Percentiles rank a stretch among this genome's conserved stretches.
phyloP scores from a whole-genome alignment of 64 coral and sea anemone species.

The Cladopsammia gracilis region DNA sequence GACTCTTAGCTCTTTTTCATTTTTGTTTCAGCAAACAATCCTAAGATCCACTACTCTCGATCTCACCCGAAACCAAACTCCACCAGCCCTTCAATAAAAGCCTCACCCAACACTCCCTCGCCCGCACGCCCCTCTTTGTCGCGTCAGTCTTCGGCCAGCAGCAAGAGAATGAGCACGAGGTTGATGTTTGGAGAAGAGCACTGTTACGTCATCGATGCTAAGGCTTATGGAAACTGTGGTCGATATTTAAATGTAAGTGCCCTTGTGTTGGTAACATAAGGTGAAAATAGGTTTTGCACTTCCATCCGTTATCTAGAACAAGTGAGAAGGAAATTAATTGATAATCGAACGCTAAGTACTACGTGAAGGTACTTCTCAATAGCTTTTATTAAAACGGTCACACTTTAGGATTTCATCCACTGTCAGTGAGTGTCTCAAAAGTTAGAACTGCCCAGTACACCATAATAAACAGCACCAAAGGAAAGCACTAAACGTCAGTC shows the following conservation, averaged over 20 bases:
- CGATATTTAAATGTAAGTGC: constrained; percentile 94
- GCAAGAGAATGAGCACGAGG: constrained; percentile 85
- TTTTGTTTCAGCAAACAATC: constrained; percentile 7
- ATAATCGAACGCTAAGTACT: too few relatives aligned
- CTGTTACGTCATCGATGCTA: constrained; percentile 98
- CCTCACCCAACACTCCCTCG: constrained; percentile 40
- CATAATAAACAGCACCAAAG: too few relatives aligned
- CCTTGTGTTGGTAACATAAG: background rate
- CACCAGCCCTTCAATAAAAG: constrained; percentile 31
- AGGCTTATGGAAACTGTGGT: constrained; percentile 99
- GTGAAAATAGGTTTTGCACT: too few relatives aligned
- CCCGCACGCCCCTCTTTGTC: constrained; percentile 63
- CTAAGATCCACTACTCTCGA: constrained; percentile 35
- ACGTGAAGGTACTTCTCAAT: too few relatives aligned
- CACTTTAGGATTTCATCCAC: too few relatives aligned
- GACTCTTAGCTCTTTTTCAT: too few relatives aligned
- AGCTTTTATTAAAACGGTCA: too few relatives aligned
- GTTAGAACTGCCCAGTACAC: too few relatives aligned
- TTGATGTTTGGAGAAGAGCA: constrained; percentile 95
- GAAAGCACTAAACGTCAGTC: too few relatives aligned
- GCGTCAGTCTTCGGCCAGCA: constrained; percentile 74
- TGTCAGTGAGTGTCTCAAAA: too few relatives aligned
- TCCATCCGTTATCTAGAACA: too few relatives aligned
- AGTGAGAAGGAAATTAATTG: too few relatives aligned
- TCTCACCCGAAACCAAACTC: constrained; percentile 10